Evolutionary conservation across 1,140 invertebrate genomes (phyloP).

Genomic region (Drosophila parabipectinata): DNA sequence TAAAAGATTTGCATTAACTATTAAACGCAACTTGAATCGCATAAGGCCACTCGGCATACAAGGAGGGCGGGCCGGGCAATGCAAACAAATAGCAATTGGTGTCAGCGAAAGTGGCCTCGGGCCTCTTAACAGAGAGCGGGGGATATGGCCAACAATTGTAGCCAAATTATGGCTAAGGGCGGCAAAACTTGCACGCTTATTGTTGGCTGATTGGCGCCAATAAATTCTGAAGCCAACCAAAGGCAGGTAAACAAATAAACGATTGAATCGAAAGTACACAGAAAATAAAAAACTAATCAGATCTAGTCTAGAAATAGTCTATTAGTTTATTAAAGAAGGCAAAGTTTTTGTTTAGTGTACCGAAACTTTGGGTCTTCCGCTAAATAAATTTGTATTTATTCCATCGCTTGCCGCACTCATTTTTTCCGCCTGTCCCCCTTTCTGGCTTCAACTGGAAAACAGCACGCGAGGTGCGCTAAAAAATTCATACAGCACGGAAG

Average conservation of each 20-base stretch:
- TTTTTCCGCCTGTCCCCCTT: background rate
- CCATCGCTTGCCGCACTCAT: constrained; percentile 7
- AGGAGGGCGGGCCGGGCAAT: constrained; percentile 26
- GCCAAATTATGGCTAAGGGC: constrained; percentile 46
- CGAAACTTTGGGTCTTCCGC: constrained; percentile 46
- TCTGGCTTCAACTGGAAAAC: constrained; percentile 3
- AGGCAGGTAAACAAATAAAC: constrained; percentile 24
- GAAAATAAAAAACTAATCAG: background rate
- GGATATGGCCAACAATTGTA: constrained; percentile 18
- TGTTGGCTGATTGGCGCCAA: constrained; percentile 56
- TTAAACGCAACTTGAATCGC: constrained; percentile 79
- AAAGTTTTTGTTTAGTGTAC: constrained; percentile 14
- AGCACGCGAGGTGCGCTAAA: constrained; percentile 56
- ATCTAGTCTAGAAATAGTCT: background rate
- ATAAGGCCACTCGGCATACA: constrained; percentile 58
- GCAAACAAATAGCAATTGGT: constrained; percentile 74
- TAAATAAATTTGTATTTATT: constrained; percentile 68
- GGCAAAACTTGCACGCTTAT: constrained; percentile 18
- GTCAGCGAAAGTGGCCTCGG: constrained; percentile 56
- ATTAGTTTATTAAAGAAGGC: too few relatives aligned
- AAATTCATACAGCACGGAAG: constrained; percentile 54
- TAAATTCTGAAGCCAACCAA: constrained; percentile 50
- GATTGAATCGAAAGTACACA: background rate
- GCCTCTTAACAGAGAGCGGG: constrained; percentile 5
- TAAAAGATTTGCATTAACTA: constrained; percentile 80